These are phyloP conservation scores for Gortyna flavago DNA, from an alignment of 2,888 invertebrate genomes.

Conservation along the genomic window DNA sequence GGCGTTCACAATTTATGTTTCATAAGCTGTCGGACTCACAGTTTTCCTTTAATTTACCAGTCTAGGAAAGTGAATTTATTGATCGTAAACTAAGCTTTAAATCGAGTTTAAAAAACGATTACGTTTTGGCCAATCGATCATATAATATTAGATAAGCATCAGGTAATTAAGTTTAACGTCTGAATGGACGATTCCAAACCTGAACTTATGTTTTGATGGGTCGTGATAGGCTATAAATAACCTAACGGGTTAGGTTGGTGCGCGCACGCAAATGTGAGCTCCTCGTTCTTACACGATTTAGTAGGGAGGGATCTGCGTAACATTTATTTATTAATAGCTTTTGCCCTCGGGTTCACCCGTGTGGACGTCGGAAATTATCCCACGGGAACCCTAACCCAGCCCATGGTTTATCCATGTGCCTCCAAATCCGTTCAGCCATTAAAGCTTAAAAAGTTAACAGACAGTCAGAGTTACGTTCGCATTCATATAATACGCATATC, in stretches of 20 bases:
- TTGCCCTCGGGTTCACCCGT: fast-evolving
- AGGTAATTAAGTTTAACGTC: slow-evolving; percentile 46
- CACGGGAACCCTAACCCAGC: not conserved
- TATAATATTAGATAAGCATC: slow-evolving; percentile 58
- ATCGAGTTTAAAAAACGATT: slow-evolving; percentile 46
- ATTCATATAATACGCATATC: not conserved
- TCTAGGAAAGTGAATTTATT: slow-evolving; percentile 45
- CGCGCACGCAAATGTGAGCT: slow-evolving; percentile 48
- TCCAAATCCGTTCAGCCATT: not conserved
- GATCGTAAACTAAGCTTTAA: slow-evolving; percentile 44
- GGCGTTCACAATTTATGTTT: slow-evolving; percentile 25
- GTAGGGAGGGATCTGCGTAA: slow-evolving; percentile 23
- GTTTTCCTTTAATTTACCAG: slow-evolving; percentile 20
- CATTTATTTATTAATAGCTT: not conserved
- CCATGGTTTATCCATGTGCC: not conserved
- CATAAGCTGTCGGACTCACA: not conserved
- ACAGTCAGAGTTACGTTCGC: not conserved
- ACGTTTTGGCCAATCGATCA: slow-evolving; percentile 50
- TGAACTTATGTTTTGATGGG: slow-evolving; percentile 42
- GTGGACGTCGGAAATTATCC: not conserved
- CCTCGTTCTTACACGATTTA: slow-evolving; percentile 31
- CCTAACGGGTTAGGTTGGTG: slow-evolving; percentile 34
- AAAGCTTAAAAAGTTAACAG: not conserved
- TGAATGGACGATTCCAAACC: slow-evolving; percentile 43
- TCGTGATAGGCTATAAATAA: slow-evolving; percentile 59